phyloP scores from a whole-genome alignment of 2,113 vertebrate genomes.

The Leptobrachium ailaonicum region DNA sequence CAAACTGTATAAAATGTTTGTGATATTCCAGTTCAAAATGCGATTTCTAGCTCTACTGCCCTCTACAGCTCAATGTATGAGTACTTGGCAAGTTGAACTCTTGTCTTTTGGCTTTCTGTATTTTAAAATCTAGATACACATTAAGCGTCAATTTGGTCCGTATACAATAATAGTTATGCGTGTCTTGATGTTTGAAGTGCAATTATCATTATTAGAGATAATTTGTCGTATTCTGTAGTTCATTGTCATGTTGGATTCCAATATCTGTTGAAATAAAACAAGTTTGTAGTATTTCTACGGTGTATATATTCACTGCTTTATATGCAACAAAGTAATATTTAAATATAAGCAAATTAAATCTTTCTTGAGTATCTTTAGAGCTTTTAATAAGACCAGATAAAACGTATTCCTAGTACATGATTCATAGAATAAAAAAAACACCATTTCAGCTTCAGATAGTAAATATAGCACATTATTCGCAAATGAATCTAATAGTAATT shows the following conservation, averaged over 20 bases:
- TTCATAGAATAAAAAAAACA: too few species aligned
- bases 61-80: constrained; percentile 3
- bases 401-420: too few species aligned
- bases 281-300: too few species aligned
- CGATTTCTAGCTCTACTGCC: neutral
- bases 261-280: constrained; percentile 11
- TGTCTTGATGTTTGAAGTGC: constrained; percentile 18
- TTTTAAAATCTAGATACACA: constrained; percentile 16
- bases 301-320: too few species aligned
- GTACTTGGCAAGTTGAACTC: constrained; percentile 13
- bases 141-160: constrained; percentile 6
- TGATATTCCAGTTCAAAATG: neutral
- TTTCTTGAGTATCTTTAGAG: too few species aligned
- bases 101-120: constrained; percentile 11
- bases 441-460: too few species aligned
- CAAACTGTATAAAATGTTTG: neutral
- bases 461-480: too few species aligned
- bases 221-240: constrained; percentile 35
- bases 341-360: too few species aligned
- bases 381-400: too few species aligned
- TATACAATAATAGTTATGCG: constrained; percentile 11
- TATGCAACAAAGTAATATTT: too few species aligned
- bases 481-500: too few species aligned
- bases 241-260: constrained; percentile 13
- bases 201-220: constrained; percentile 26